Evolutionary conservation across 2,797 vertebrate genomes (phyloP).

Genomic region (Sciurus vulgaris): DNA sequence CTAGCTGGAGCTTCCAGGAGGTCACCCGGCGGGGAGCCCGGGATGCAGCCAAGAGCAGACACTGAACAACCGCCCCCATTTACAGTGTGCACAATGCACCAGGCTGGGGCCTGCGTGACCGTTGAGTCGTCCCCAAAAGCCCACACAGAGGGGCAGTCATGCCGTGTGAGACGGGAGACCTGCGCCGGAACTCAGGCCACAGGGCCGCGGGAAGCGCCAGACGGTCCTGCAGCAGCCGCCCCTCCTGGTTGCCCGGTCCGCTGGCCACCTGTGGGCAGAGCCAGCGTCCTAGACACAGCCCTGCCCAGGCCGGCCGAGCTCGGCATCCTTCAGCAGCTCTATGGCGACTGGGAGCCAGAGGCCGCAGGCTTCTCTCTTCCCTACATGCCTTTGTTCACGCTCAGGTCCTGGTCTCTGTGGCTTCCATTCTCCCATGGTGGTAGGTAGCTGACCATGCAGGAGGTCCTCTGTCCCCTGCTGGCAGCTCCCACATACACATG

Average conservation of each 20-base stretch:
- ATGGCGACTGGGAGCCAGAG: not conserved
- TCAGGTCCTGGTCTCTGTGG: too few species aligned
- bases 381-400: too few species aligned
- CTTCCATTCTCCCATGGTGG: not conserved
- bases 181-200: not conserved
- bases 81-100: accelerated
- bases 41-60: not conserved
- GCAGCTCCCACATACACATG: accelerated
- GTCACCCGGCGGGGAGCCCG: not conserved
- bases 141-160: not conserved
- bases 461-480: too few species aligned
- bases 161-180: accelerated
- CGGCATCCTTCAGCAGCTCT: not conserved
- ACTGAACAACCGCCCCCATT: not conserved
- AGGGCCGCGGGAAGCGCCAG: accelerated
- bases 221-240: accelerated
- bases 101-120: accelerated
- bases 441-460: accelerated
- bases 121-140: accelerated
- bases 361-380: too few species aligned
- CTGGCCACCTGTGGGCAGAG: accelerated
- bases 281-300: not conserved
- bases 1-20: not conserved
- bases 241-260: accelerated
- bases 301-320: not conserved